Evolutionary conservation across 2,113 vertebrate species (phyloP).

Genomic region (Dermatemys mawii): DNA sequence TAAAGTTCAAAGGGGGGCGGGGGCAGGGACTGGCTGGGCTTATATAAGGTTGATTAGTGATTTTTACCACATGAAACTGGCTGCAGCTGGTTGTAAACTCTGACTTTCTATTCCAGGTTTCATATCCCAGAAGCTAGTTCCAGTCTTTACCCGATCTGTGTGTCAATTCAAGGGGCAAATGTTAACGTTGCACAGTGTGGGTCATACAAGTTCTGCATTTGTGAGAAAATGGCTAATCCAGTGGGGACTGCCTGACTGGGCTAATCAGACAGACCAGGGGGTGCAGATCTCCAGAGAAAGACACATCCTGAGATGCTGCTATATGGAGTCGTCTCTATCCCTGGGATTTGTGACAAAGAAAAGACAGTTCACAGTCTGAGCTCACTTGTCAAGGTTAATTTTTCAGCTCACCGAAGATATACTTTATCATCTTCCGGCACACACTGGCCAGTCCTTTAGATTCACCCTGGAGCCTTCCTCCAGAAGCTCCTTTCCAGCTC

Average conservation of each 20-base stretch:
- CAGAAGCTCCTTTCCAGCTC: neutral
- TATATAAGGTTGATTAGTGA: neutral
- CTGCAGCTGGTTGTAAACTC: neutral
- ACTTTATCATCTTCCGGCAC: neutral
- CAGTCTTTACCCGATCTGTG: neutral
- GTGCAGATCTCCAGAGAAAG: neutral
- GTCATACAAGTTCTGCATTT: slow-evolving; percentile 23
- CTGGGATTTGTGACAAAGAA: neutral
- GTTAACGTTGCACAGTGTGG: neutral
- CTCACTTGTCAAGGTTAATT: neutral
- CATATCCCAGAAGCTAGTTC: neutral
- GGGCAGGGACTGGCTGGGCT: neutral
- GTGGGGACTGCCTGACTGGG: rapidly evolving
- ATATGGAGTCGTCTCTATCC: rapidly evolving
- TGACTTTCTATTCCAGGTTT: slow-evolving; percentile 25
- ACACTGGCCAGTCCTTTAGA: neutral
- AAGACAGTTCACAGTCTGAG: neutral
- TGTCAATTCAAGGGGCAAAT: slow-evolving; percentile 7
- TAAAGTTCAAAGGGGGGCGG: neutral
- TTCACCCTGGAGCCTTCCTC: neutral
- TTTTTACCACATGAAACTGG: neutral
- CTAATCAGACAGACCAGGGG: neutral
- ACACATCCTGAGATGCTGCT: rapidly evolving
- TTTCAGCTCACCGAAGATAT: neutral
- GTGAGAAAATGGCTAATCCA: slow-evolving; percentile 19